phyloP scores from a whole-genome alignment of 1,140 invertebrate genomes.

The Meloidogyne chitwoodi region DNA sequence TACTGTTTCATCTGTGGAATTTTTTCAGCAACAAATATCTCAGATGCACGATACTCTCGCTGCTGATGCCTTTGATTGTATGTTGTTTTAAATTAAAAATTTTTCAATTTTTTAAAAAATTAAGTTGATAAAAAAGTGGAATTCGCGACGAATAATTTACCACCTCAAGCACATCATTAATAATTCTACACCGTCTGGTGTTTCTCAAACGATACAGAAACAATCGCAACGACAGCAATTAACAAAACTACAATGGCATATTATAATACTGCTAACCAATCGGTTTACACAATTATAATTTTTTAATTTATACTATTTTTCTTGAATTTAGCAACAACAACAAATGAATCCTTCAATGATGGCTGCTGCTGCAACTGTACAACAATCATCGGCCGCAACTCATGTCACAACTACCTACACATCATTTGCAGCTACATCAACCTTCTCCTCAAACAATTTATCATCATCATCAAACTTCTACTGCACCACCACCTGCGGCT shows the following conservation, averaged over 20 bases:
- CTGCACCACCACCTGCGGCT: background rate
- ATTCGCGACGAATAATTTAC: background rate
- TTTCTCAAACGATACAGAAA: too few relatives aligned
- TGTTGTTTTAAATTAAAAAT: background rate
- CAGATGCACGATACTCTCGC: background rate
- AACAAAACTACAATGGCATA: too few relatives aligned
- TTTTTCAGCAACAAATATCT: background rate
- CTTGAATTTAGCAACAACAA: too few relatives aligned
- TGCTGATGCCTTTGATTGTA: too few relatives aligned
- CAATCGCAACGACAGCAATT: too few relatives aligned
- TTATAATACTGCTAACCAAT: too few relatives aligned
- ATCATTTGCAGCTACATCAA: background rate
- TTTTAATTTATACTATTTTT: too few relatives aligned
- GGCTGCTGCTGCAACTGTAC: background rate
- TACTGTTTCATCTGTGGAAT: background rate
- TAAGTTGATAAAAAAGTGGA: slow-evolving; percentile 14
- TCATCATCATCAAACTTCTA: background rate
- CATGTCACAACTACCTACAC: background rate
- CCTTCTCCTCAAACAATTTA: too few relatives aligned
- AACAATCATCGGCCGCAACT: background rate
- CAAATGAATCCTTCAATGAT: too few relatives aligned
- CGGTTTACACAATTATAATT: too few relatives aligned
- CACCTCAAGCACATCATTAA: background rate
- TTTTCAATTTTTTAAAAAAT: background rate
- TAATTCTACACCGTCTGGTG: too few relatives aligned